Percentiles rank a stretch among this genome's conserved stretches.
phyloP scores from a whole-genome alignment of 2,113 vertebrate species.

The Labeo rohita region DNA sequence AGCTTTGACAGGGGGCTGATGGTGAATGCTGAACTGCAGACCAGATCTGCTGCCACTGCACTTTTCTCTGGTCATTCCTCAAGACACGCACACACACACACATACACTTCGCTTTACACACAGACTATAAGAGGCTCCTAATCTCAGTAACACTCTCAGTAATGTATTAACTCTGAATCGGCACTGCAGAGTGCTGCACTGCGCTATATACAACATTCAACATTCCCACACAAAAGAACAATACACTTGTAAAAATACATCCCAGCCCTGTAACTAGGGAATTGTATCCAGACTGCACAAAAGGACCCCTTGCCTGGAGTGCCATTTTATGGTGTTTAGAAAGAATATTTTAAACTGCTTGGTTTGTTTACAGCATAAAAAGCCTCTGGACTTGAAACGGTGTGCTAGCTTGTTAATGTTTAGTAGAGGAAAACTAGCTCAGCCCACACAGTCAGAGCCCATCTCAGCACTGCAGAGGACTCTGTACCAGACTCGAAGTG shows the following conservation, averaged over 20 bases:
- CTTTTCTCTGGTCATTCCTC: slow-evolving; percentile 57
- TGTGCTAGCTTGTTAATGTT: slow-evolving; percentile 26
- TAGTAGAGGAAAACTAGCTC: slow-evolving; percentile 18
- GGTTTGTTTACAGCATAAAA: not conserved
- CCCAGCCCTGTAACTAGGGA: not conserved
- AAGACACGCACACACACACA: slow-evolving; percentile 33
- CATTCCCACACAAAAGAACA: slow-evolving; percentile 18
- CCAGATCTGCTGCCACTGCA: slow-evolving; percentile 51
- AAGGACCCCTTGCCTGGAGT: slow-evolving; percentile 9
- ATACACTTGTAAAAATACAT: not conserved
- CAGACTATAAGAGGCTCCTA: slow-evolving; percentile 39
- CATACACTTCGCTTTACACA: slow-evolving; percentile 43
- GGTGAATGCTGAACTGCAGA: slow-evolving; percentile 49
- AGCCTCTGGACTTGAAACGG: not conserved
- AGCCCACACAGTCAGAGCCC: slow-evolving; percentile 15
- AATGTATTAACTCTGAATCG: slow-evolving; percentile 26
- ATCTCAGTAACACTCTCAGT: slow-evolving; percentile 20
- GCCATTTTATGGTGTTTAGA: not conserved
- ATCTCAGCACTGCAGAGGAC: slow-evolving; percentile 11
- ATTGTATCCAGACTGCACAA: not conserved
- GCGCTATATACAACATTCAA: not conserved
- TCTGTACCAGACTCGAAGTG: not conserved
- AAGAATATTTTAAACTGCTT: not conserved
- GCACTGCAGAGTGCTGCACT: slow-evolving; percentile 31
- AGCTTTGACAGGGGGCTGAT: slow-evolving; percentile 49